Evolutionary conservation across 2,888 invertebrate genomes (phyloP), one percentile per base, ranked within the genome.

Genomic region (Pseudococcus jackbeardsleyi): DNA sequence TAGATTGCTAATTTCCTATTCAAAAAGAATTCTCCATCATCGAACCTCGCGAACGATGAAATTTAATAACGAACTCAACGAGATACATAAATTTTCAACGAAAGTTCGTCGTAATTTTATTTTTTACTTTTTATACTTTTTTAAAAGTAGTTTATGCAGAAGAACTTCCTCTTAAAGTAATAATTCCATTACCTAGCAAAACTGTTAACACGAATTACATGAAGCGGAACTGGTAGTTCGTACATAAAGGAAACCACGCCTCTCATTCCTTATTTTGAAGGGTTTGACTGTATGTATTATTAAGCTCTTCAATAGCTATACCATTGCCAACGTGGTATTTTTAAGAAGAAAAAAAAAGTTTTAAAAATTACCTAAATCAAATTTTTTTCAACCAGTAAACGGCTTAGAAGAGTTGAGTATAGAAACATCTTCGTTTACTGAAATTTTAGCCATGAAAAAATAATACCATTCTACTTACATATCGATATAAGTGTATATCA

Each of bases 121-220:
- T 54, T 85, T 85, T 85, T 33, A 33, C 50, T 85, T 85, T 85
- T 12, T n/a, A 11, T 77, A 82, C 50, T 48, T 85, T 85, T 39
- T 85, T 59, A 50, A 59, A 85, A 26, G 59, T 59, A 85, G 39
- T 85, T 85, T 54, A 85, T 85, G 85, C 85, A 59, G 54, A 85
- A 85, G 85, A 85, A 85, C 59, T 84, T 85, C 85, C 39, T 85
- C 85, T 85, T 59, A 85, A 54, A 59, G 85, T 59, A 59, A 54
- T 85, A 85, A 85, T 85, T 85, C 85, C 33, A 85, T 85, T 85
- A 85, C 85, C 26, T 6, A 54, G 85, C 54, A 59, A 85, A 85
- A 85, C 54, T 85, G 85, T 85, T 85, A 85, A 85, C 39, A 85
- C 85, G 59, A 85, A 85, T 85, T 85, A 85, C 85, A 85, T 59